Percentiles rank a stretch among this genome's conserved stretches.
These are phyloP conservation scores for Scylla paramamosain DNA, from an alignment of 1,140 invertebrate species.

Conservation along the genomic window DNA sequence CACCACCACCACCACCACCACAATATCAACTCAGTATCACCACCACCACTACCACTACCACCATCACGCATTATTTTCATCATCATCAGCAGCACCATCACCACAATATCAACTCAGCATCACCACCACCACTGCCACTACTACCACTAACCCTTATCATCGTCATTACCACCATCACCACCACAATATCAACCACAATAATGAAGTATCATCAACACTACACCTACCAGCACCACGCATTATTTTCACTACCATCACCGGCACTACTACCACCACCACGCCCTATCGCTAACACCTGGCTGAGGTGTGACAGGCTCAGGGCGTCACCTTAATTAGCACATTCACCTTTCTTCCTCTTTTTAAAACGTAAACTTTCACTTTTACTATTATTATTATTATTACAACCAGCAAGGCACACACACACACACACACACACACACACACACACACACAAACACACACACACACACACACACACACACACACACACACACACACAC, in stretches of 20 bases:
- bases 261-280: neutral
- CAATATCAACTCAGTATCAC: neutral
- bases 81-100: neutral
- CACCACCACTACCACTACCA: neutral
- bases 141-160: neutral
- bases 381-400: no score
- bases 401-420: no score
- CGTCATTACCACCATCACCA: neutral
- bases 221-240: no score
- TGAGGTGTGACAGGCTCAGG: neutral
- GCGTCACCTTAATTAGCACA: neutral
- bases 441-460: no score
- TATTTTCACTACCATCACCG: neutral
- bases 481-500: no score
- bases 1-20: neutral
- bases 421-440: no score
- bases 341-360: neutral
- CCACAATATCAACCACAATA: neutral
- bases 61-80: neutral
- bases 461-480: no score
- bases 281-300: neutral
- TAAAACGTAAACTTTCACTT: no score
- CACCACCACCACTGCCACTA: neutral
- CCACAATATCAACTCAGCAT: neutral
- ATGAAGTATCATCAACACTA: neutral